Base-by-base conservation (phyloP, 2,797 vertebrate genomes). In the Alfaro cultratus region DNA sequence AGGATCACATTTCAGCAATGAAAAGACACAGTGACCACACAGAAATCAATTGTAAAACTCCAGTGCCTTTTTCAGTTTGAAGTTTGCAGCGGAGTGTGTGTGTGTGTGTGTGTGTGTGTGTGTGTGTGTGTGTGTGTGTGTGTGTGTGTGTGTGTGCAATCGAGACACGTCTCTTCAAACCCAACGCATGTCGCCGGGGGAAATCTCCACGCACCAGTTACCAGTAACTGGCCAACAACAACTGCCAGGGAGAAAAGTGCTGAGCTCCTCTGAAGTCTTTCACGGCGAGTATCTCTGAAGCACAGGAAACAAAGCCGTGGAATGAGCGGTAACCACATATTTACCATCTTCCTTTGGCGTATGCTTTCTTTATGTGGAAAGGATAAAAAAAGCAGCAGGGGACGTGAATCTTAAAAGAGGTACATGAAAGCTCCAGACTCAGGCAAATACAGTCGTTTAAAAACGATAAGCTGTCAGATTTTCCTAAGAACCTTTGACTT, bases 391-490 rank as follows among this genome's bases (percentile, higher is more conserved):
- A 77, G 41, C 76, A 68, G 76, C 72, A 78, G 74, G 78, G 72
- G 75, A 49, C n/a, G 36, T 71, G 76, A 82, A 80, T 77, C 75
- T 86, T 77, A 79, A 73, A 79, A 23, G 73, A 79, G 15, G 47
- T 62, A 77, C 62, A 80, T 51, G 47, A 78, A 77, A 85, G 88
- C 76, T 71, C 8, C 76, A 78, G 75, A 81, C 73, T 77, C 75
- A 36, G 29, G 68, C 73, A 83, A 81, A 73, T 3, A 2, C 49
- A 72, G 47, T 81, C 78, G 16, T 89, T 86, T 88, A 79, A 80
- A 34, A 92, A 88, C 84, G 87, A 92, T 89, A 92, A 77, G 75
- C 86, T 77, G 81, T 86, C 83, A 83, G 80, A 90, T 87, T 85
- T 86, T 60, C 29, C 85, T 83, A 83, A 75, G 89, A 91, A 85